Percentiles rank a stretch among this genome's conserved stretches.
Conservation (phyloP, 2,113 vertebrate species). For the Oreochromis tanganicae region DNA sequence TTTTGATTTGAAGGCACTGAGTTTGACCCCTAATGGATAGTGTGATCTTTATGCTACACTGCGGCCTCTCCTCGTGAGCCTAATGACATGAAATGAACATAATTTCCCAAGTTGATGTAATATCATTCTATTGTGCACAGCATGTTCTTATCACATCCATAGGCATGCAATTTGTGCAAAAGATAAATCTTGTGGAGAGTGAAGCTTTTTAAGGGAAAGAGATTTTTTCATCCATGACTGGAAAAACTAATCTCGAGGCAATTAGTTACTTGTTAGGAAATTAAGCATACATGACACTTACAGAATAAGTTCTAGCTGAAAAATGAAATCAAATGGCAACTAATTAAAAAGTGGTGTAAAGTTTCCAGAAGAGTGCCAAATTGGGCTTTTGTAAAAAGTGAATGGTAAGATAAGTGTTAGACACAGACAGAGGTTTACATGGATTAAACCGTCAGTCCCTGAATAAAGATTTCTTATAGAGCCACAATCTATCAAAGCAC, state of each 20-base stretch:
- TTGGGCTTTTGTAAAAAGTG: not conserved
- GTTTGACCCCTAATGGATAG: constrained; percentile 38
- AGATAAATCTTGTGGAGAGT: constrained; percentile 30
- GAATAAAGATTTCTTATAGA: constrained; percentile 49
- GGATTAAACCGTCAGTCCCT: constrained; percentile 31
- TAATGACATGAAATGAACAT: constrained; percentile 19
- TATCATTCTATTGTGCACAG: not conserved
- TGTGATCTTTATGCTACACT: not conserved
- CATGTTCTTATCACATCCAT: not conserved
- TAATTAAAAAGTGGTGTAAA: constrained; percentile 14
- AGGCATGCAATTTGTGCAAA: not conserved
- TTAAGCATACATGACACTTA: constrained; percentile 39
- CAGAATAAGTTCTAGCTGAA: not conserved
- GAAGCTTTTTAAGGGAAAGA: not conserved
- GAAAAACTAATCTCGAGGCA: constrained; percentile 47
- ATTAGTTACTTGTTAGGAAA: constrained; percentile 51
- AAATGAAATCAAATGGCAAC: constrained; percentile 18
- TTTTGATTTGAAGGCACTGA: constrained; percentile 17
- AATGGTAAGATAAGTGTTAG: not conserved
- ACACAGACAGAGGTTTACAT: constrained; percentile 21
- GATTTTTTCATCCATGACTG: constrained; percentile 46
- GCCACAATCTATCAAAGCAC: constrained; percentile 36
- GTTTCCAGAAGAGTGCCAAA: not conserved
- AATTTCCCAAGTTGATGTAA: not conserved
- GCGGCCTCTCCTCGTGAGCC: not conserved